Evolutionary conservation across 2,113 vertebrate species (phyloP).

Genomic region (Pterophyllum scalare): DNA sequence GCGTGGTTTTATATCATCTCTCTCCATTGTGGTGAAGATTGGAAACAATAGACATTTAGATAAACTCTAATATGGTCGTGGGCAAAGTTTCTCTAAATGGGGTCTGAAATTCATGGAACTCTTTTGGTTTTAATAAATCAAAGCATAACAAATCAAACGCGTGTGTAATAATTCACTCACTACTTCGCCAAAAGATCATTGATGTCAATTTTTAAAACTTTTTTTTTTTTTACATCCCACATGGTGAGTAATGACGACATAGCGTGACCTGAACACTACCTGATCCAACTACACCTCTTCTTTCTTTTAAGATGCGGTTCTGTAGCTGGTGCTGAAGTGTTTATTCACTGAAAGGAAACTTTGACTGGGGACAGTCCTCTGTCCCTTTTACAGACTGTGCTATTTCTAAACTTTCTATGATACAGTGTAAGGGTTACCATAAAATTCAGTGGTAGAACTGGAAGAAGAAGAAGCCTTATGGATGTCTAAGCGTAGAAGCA

Average conservation of each 20-base stretch:
- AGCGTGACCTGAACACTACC: background rate
- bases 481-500: background rate
- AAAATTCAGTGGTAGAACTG: background rate
- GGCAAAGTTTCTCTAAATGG: background rate
- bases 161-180: background rate
- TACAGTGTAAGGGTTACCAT: background rate
- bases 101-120: background rate
- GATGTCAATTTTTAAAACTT: background rate
- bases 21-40: background rate
- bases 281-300: background rate
- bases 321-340: background rate
- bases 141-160: too few species aligned
- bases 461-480: background rate
- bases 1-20: background rate
- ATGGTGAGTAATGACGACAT: background rate
- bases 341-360: background rate
- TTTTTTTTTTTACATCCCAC: background rate
- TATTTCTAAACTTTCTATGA: background rate
- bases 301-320: background rate
- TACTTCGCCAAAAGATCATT: background rate
- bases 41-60: background rate
- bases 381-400: fast-evolving
- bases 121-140: background rate
- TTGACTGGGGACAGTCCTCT: background rate
- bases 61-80: too few species aligned